phyloP scores from a whole-genome alignment of 2,888 invertebrate species.

The Actias luna region DNA sequence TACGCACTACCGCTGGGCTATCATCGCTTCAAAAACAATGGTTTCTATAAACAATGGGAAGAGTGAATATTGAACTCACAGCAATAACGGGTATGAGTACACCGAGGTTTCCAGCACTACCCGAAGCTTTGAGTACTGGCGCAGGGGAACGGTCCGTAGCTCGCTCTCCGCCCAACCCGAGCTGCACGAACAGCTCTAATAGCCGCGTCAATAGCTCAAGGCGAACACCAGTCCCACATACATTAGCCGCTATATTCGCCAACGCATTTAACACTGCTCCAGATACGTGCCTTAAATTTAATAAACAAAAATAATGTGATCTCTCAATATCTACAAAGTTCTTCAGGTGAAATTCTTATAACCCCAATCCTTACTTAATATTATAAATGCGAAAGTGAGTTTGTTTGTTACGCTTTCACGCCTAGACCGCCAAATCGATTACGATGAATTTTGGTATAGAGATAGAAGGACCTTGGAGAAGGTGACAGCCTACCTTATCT shows the following conservation, averaged over 20 bases:
- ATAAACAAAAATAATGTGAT: not conserved
- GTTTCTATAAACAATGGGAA: too few relatives aligned
- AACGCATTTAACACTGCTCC: conserved; percentile 97
- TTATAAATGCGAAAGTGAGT: too few relatives aligned
- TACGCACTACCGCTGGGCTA: too few relatives aligned
- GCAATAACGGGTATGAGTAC: conserved; percentile 99
- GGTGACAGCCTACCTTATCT: too few relatives aligned
- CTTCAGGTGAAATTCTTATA: too few relatives aligned
- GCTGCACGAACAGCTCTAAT: conserved; percentile 97
- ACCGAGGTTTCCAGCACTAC: conserved; percentile 98
- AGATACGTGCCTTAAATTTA: conserved; percentile 90
- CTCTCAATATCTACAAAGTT: too few relatives aligned
- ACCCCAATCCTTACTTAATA: too few relatives aligned
- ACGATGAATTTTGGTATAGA: too few relatives aligned
- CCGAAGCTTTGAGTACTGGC: conserved; percentile 90
- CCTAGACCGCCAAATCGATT: too few relatives aligned
- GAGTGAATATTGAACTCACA: conserved; percentile 63
- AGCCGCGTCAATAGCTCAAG: conserved; percentile 93
- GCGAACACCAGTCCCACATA: conserved; percentile 92
- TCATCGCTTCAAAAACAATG: too few relatives aligned
- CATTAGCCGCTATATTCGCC: conserved; percentile 96
- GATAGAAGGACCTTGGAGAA: too few relatives aligned
- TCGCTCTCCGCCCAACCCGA: conserved; percentile 97
- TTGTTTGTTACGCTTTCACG: too few relatives aligned
- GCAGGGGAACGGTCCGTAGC: conserved; percentile 94